phyloP scores from a whole-genome alignment of 2,888 invertebrate genomes.

The Trichopoda pennipes region DNA sequence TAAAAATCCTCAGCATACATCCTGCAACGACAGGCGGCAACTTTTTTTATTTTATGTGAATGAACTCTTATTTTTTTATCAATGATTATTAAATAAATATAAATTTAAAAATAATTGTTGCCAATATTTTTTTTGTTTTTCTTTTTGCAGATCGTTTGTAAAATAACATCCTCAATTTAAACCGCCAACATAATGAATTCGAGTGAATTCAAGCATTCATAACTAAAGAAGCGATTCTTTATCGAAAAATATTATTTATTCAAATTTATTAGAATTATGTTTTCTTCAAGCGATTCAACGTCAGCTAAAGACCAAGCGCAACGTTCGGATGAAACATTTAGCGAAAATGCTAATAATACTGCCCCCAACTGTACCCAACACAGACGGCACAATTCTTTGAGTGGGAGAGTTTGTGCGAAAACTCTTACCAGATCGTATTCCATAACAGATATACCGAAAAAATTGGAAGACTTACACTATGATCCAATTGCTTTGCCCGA shows the following conservation, averaged over 20 bases:
- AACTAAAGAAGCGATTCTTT: slow-evolving; percentile 4
- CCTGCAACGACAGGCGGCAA: slow-evolving; percentile 40
- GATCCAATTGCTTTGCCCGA: slow-evolving; percentile 54
- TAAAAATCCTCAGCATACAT: slow-evolving; percentile 56
- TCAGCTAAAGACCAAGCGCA: slow-evolving; percentile 77
- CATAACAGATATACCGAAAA: slow-evolving; percentile 60
- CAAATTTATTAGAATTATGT: slow-evolving; percentile 32
- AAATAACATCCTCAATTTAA: slow-evolving; percentile 19
- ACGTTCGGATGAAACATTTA: slow-evolving; percentile 67
- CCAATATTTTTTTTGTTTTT: slow-evolving; percentile 24
- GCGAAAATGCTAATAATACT: slow-evolving; percentile 70
- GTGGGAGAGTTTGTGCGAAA: slow-evolving; percentile 59
- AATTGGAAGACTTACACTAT: slow-evolving; percentile 57
- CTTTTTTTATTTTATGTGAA: slow-evolving; percentile 48
- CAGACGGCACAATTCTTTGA: slow-evolving; percentile 72
- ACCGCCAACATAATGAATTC: slow-evolving; percentile 49
- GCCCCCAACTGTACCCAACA: slow-evolving; percentile 65
- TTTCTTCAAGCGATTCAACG: slow-evolving; percentile 70
- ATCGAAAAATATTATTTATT: neutral
- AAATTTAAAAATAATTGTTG: neutral
- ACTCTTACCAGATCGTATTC: slow-evolving; percentile 51
- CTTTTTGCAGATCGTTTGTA: slow-evolving; percentile 56
- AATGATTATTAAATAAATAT: slow-evolving; percentile 16
- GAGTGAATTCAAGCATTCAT: slow-evolving; percentile 27
- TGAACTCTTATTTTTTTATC: slow-evolving; percentile 56